phyloP scores from a whole-genome alignment of 2,797 vertebrate genomes.

The Choloepus didactylus region DNA sequence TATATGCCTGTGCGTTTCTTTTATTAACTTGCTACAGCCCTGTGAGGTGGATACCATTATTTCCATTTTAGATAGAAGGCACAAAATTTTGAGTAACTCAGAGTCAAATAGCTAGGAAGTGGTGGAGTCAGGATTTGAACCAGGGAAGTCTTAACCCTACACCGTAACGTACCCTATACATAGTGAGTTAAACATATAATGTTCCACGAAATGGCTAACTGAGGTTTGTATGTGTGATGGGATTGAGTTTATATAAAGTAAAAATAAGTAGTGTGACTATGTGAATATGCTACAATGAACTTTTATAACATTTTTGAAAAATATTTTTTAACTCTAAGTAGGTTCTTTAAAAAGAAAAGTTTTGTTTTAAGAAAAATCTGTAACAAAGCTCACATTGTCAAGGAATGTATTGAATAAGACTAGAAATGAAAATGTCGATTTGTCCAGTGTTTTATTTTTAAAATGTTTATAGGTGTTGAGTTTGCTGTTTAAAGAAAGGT shows the following conservation, averaged over 20 bases:
- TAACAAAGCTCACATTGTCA: conserved; percentile 26
- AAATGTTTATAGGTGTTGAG: conserved; percentile 15
- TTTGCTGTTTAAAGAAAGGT: background rate
- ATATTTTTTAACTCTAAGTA: background rate
- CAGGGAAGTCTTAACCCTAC: background rate
- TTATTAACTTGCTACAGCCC: background rate
- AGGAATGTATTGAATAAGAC: background rate
- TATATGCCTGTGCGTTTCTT: background rate
- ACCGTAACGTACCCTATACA: background rate
- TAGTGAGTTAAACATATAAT: background rate
- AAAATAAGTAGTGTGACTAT: conserved; percentile 41
- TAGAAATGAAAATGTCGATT: conserved; percentile 30
- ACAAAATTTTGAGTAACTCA: background rate
- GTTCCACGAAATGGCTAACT: conserved; percentile 9
- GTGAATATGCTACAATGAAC: background rate
- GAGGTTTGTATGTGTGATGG: conserved; percentile 53
- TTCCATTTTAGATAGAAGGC: background rate
- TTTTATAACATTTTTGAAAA: conserved; percentile 27
- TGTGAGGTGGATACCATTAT: background rate
- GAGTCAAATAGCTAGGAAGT: too few relatives aligned
- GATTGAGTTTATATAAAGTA: conserved; percentile 59
- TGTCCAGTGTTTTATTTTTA: conserved; percentile 35
- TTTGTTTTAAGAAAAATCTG: background rate
- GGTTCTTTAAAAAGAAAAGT: background rate
- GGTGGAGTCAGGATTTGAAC: background rate